Base-by-base conservation (phyloP, 2,888 invertebrate genomes). In the Lacanobia oleracea region DNA sequence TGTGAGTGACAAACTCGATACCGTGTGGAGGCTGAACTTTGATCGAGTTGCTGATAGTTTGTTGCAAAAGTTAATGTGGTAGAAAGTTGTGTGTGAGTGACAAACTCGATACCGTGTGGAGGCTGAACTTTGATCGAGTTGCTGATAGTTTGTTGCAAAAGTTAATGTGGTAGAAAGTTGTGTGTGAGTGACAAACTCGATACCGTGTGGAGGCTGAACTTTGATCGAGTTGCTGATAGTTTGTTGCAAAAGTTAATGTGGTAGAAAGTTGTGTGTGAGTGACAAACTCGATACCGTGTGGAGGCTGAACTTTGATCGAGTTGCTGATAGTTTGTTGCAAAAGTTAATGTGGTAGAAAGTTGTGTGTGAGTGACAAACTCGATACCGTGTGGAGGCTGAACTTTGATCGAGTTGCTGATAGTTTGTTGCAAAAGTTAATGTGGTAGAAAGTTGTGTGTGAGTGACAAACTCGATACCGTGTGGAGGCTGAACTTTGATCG, bases 281-380 rank as follows among this genome's bases (percentile, higher is more conserved):
- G 50, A 54, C 33, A 61, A 37, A 48, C 59, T 18, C 37, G 37
- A 61, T 57, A 57, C n/a, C 56, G 23, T 57, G 18, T 53, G 48
- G 18, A n/a, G 45, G 18, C n/a, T 18, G 16, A 60, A 64, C 51
- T 75, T 75, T 51, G 51, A 54, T 51, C 57, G 18, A 79, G n/a
- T 66, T 73, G 18, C n/a, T 53, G 40, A 48, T 23, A 45, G 33
- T 40, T 14, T 33, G n/a, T n/a, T n/a, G n/a, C n/a, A n/a, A n/a
- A n/a, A n/a, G 61, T n/a, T 65, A 70, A 69, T 70, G n/a, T 69
- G 6, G 1, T 66, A 59, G 76, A 75, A 78, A 76, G 70, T 63
- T 27, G 21, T 33, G 33, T 6, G 2, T 33, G 33, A 5, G 33
- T 61, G 50, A 54, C 33, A 61, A 37, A 48, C 59, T 18, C 37